Percentiles rank a stretch among this genome's conserved stretches.
Conservation (phyloP, 2,888 invertebrate species). For the Dolomedes plantarius region DNA sequence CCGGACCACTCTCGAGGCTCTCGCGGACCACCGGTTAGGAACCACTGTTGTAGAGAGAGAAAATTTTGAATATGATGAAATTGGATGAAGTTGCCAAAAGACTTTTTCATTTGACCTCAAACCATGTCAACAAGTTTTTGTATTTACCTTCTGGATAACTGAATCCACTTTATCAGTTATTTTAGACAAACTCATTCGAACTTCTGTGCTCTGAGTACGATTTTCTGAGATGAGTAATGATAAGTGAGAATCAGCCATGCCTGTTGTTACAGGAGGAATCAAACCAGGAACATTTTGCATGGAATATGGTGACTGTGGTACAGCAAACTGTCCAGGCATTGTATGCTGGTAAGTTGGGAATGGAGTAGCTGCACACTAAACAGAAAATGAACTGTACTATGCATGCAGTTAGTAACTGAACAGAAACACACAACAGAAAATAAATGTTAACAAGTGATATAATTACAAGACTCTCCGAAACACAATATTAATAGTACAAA, state of each 20-base stretch:
- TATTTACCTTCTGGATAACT: slow-evolving; percentile 80
- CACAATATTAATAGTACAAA: no score
- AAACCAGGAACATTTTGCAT: slow-evolving; percentile 1
- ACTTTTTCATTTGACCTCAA: no score
- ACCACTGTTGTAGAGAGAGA: no score
- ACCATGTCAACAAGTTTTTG: no score
- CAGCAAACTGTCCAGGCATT: slow-evolving; percentile 12
- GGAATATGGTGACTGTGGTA: slow-evolving; percentile 31
- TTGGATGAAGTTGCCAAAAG: no score
- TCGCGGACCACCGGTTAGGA: no score
- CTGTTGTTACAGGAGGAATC: slow-evolving; percentile 31
- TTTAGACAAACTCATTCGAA: slow-evolving; percentile 82
- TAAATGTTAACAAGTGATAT: no score
- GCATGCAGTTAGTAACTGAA: not conserved
- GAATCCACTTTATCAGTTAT: slow-evolving; percentile 82
- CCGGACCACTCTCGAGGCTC: no score
- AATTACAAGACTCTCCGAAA: no score
- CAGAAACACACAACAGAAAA: not conserved
- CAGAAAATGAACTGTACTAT: not conserved
- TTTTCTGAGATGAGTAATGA: slow-evolving; percentile 81
- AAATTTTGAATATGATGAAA: no score
- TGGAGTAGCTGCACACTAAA: slow-evolving; percentile 12
- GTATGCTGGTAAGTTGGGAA: slow-evolving; percentile 30
- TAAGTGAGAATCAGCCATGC: slow-evolving; percentile 76
- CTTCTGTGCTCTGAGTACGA: slow-evolving; percentile 82